Conservation (phyloP, 1,140 invertebrate species). For the Akabosia matsudoensis region DNA sequence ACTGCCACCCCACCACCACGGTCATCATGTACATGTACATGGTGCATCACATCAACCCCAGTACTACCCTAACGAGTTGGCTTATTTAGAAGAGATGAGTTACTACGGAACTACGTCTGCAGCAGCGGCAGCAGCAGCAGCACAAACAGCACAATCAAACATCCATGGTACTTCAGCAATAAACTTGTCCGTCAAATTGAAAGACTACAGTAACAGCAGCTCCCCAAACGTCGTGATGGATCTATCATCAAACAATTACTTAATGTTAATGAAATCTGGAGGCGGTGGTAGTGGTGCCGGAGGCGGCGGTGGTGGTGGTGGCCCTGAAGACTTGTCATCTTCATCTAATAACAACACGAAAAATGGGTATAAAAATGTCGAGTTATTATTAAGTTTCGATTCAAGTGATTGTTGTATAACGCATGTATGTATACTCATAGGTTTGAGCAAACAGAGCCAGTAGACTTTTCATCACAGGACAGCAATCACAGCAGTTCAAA, state of each 20-base stretch:
- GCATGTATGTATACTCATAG: background rate
- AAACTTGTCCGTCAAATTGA: background rate
- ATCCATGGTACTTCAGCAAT: background rate
- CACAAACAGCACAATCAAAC: constrained; percentile 36
- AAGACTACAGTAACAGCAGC: constrained; percentile 18
- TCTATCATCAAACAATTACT: background rate
- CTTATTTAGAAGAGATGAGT: constrained; percentile 48
- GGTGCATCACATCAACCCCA: constrained; percentile 32
- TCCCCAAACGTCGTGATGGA: constrained; percentile 11
- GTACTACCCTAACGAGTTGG: constrained; percentile 50
- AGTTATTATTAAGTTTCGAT: no score
- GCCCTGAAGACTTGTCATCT: background rate
- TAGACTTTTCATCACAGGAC: constrained; percentile 10
- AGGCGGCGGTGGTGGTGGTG: background rate
- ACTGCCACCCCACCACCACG: constrained; percentile 54
- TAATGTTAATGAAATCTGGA: constrained; percentile 4
- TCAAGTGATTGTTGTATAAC: no score
- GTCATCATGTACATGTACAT: no score
- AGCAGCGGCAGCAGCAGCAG: constrained; percentile 54
- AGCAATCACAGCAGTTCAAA: constrained; percentile 14
- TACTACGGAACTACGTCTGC: constrained; percentile 48
- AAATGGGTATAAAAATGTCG: no score
- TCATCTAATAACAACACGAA: no score
- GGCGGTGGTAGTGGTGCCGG: background rate
- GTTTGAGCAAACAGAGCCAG: constrained; percentile 14